Base-by-base conservation (phyloP, 1,140 invertebrate species). In the Hormaphis cornu region DNA sequence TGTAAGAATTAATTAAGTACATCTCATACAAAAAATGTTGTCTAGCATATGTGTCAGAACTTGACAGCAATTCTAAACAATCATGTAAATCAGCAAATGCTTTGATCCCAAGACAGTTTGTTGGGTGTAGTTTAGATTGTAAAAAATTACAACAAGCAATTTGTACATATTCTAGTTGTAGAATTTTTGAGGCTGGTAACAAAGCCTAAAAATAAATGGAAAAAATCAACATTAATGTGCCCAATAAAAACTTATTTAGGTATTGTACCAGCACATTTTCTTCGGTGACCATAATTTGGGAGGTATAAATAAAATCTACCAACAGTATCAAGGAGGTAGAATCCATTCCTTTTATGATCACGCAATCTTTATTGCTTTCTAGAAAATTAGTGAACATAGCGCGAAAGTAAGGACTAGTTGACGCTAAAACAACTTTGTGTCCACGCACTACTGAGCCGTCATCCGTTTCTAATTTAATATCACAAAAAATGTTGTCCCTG, bases 381-480 rank as follows among this genome's bases (percentile, higher is more conserved):
- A 91, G 88, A 78, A 96, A 93, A 76, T 89, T 89, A 22, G 91
- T 95, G 80, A 98, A 98, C 95, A 98, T 98, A 33, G 94, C 94
- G 79, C 90, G 89, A 79, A 98, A 98, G 82, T 98, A 98, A 2
- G 92, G 91, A 74, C 91, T 93, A 77, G 91, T 92, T 0, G 94
- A 88, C 28, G 94, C 90, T 50, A 98, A 80, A 10, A 98, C 87
- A 82, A 94, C 90, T 81, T 93, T 92, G 80, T 98, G 95, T 12
- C 92, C 93, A 53, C 85, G 82, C 53, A 95, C 86, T 78, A 92
- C 89, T 30, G 86, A 82, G 35, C 28, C 20, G 44, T 83, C 83
- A 72, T 90, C 90, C 7, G 90, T 90, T 73, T 90, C 83, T 66
- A 95, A 78, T 8, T 84, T 86, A 16, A 97, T 93, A 81, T 97